Evolutionary conservation across 2,888 invertebrate species (phyloP).

Genomic region (Drosophila lutescens): DNA sequence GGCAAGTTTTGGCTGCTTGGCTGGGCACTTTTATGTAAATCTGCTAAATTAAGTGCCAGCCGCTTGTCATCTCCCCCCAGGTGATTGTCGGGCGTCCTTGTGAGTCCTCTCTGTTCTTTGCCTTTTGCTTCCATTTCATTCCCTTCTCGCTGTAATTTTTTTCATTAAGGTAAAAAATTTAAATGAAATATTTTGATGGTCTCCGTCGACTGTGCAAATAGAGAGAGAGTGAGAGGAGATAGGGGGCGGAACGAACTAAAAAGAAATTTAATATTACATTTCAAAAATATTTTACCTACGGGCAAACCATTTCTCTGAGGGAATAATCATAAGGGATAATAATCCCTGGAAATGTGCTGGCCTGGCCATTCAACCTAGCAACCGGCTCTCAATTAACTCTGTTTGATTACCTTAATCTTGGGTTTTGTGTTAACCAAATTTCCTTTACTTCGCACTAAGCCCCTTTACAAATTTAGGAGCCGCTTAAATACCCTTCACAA

Average conservation of each 20-base stretch:
- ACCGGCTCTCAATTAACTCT: slow-evolving; percentile 21
- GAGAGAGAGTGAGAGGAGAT: background rate
- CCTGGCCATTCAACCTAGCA: background rate
- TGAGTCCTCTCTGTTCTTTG: slow-evolving; percentile 28
- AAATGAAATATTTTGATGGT: slow-evolving; percentile 66
- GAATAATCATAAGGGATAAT: no score
- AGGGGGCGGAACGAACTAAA: slow-evolving; percentile 19
- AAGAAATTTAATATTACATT: slow-evolving; percentile 41
- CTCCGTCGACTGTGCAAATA: slow-evolving; percentile 31
- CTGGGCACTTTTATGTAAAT: slow-evolving; percentile 68
- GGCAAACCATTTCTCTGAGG: background rate
- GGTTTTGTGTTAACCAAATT: slow-evolving; percentile 11
- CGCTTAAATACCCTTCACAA: slow-evolving; percentile 48
- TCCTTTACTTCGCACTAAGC: slow-evolving; percentile 32
- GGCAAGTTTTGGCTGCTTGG: slow-evolving; percentile 23
- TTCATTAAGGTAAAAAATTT: slow-evolving; percentile 68
- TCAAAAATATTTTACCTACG: slow-evolving; percentile 25
- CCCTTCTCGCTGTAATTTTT: slow-evolving; percentile 13
- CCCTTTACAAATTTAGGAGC: slow-evolving; percentile 45
- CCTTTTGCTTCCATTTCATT: slow-evolving; percentile 36
- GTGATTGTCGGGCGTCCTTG: slow-evolving; percentile 44
- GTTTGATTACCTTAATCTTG: slow-evolving; percentile 30
- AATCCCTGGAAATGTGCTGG: slow-evolving; percentile 4
- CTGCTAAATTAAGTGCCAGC: slow-evolving; percentile 74
- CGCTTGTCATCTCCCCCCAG: slow-evolving; percentile 43